Evolutionary conservation across 92 coral and sea anemone species (phyloP), one percentile per base, ranked within the genome.

Genomic region (Zoanthus sansibaricus): DNA sequence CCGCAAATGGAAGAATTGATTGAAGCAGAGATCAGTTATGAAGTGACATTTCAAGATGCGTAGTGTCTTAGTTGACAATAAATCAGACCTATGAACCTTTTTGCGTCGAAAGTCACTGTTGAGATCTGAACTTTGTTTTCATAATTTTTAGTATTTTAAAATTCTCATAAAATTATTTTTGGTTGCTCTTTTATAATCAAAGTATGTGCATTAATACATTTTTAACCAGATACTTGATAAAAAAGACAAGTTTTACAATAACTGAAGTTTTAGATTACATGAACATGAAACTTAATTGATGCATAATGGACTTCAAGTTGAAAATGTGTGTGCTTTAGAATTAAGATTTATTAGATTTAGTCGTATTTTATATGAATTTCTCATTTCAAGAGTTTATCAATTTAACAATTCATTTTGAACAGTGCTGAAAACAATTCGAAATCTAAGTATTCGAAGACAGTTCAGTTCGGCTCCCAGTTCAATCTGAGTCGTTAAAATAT

Each of bases 1-100:
- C 84, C 84, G 3, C 84, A 79, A 49, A 79, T 79, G 84, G 84
- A 79, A 32, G 84, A 79, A 25, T 37, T 79, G 11, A 64, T 79
- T n/a, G 84, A 79, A 25, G 84, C 42, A 31, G 84, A 79, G 59
- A 79, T 79, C 37, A 79, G 84, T 18, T 79, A 79, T 30, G 84
- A 79, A 44, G 84, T 42, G 42, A 64, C 56, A 10, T 79, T 62
- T 20, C 84, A 64, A 64, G 73, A 30, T 30, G 73, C 14, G 17
- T 14, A 79, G 25, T 46, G n/a, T 18, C 45, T 12, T 6, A n/a
- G 45, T 25, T 25, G 55, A 11, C 15, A 32, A 25, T 9, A 69
- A 69, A 3, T 30, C 14, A 4, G 31, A 69, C 6, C 10, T 14
- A 58, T 18, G n/a, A 62, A 62, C 25, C 9, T 62, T 7, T 7